Evolutionary conservation across 2,113 vertebrate species (phyloP), one percentile per base, ranked within the genome.

Genomic region (Prionailurus viverrinus): DNA sequence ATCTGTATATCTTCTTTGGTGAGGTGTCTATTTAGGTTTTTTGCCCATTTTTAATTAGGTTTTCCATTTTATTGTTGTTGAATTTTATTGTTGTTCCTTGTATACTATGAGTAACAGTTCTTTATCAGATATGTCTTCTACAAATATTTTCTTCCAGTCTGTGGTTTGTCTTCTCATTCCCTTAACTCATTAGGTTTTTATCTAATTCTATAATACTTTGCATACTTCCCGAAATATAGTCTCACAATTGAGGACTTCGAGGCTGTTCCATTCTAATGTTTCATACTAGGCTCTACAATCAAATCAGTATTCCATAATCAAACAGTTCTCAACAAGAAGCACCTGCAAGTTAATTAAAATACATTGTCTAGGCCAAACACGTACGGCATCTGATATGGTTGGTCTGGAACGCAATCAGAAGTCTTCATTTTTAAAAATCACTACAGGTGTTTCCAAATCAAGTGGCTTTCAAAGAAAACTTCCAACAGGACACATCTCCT

Each of bases 181-280:
- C 45, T 71, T 68, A 65, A 94, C 69, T 85, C 51, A 36, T 33
- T 69, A 66, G 41, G 71, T 89, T 76, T 71, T 87, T 71, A 69
- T 88, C 93, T 82, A 78, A 89, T 93, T 94, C n/a, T 55, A 11
- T 23, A 68, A 55, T 27, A 78, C 19, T 93, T 94, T 97, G 29
- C 65, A 74, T 14, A 65, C 7, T 96, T 95, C 61, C 53, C 41
- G 45, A 95, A 89, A 91, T 76, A 63, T 1, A 66, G n/a, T 27
- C 53, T 79, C 61, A 91, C 36, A 78, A 78, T 23, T 95, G 25
- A 91, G 39, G 23, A 78, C 29, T 95, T 55, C 61, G 31, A 83
- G n/a, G 45, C 9, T 73, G 10, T 51, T 6, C 9, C 16, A 68
- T 61, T 94, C 41, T 45, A 78, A 33, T 14, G 0, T 41, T 84